Evolutionary conservation across 2,888 invertebrate genomes (phyloP).

Genomic region (Acleris laterana): DNA sequence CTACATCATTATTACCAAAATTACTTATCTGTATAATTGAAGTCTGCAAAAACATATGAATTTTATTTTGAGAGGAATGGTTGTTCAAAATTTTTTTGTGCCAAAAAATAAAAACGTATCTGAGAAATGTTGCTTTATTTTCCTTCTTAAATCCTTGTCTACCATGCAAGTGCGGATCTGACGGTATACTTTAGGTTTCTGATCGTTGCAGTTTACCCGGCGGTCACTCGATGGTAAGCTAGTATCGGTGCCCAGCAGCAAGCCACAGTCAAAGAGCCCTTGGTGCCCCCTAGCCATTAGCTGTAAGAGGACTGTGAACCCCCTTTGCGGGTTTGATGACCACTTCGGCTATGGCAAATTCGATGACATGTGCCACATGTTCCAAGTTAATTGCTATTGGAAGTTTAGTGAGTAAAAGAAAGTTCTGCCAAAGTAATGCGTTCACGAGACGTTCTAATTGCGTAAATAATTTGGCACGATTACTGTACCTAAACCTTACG

Average conservation of each 20-base stretch:
- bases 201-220: slow-evolving; percentile 25
- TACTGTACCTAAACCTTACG: too few relatives aligned
- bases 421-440: neutral
- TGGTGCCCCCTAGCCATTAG: slow-evolving; percentile 63
- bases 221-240: slow-evolving; percentile 20
- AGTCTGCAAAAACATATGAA: too few relatives aligned
- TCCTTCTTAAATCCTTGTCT: neutral
- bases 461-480: too few relatives aligned
- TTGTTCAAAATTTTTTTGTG: too few relatives aligned
- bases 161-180: neutral
- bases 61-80: too few relatives aligned
- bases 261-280: slow-evolving; percentile 36
- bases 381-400: slow-evolving; percentile 70
- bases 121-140: slow-evolving; percentile 6
- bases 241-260: slow-evolving; percentile 3
- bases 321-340: slow-evolving; percentile 67
- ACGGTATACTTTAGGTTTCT: slow-evolving; percentile 11
- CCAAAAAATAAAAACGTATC: neutral
- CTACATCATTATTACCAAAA: too few relatives aligned
- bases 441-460: neutral
- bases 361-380: slow-evolving; percentile 67
- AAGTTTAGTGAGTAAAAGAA: slow-evolving; percentile 61
- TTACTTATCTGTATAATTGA: too few relatives aligned
- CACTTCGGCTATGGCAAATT: slow-evolving; percentile 65
- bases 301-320: slow-evolving; percentile 50